Evolutionary conservation across 2,113 vertebrate species (phyloP).

Genomic region (Phaethon lepturus): DNA sequence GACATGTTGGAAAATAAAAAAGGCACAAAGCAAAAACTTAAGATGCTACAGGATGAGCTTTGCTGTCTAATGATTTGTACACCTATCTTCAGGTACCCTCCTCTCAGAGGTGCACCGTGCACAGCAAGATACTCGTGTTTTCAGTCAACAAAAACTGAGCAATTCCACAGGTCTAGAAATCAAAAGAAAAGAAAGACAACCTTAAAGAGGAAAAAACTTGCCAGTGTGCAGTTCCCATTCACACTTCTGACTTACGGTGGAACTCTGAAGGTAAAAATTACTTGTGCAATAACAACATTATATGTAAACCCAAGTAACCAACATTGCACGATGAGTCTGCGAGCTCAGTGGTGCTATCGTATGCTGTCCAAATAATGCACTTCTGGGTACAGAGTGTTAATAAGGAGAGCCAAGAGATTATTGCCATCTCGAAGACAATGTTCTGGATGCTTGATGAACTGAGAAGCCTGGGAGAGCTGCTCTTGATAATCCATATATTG

Average conservation of each 20-base stretch:
- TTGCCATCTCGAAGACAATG: slow-evolving; percentile 90
- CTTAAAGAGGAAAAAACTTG: not conserved
- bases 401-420: slow-evolving; percentile 86
- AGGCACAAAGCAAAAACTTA: slow-evolving; percentile 16
- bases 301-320: slow-evolving; percentile 51
- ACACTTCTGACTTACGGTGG: not conserved
- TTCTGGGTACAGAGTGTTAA: slow-evolving; percentile 90
- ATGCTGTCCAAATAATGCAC: slow-evolving; percentile 92
- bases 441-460: slow-evolving; percentile 90
- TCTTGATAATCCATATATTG: slow-evolving; percentile 91
- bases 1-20: not conserved
- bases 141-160: not conserved
- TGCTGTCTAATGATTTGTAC: not conserved
- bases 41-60: not conserved
- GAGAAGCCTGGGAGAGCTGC: slow-evolving; percentile 82
- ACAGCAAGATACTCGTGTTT: not conserved
- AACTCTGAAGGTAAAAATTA: not conserved
- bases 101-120: not conserved
- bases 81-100: not conserved
- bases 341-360: slow-evolving; percentile 64
- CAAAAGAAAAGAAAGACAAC: not conserved
- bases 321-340: not conserved
- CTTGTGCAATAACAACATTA: slow-evolving; percentile 43
- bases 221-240: not conserved
- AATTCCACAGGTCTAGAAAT: not conserved